Conservation (phyloP, 2,797 vertebrate genomes). For the Masticophis lateralis region DNA sequence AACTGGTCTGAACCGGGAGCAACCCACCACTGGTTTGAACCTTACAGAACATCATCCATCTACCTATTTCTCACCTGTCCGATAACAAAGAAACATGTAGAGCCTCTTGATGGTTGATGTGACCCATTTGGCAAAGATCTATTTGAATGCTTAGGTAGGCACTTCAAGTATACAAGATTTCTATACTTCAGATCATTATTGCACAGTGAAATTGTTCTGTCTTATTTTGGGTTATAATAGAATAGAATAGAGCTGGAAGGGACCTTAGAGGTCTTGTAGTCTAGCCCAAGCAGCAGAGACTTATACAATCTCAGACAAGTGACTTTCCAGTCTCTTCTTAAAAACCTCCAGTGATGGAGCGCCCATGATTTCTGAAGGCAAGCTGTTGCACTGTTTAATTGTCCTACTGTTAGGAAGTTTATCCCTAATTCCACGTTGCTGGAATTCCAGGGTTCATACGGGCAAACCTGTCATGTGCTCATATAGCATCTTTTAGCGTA, state of each 20-base stretch:
- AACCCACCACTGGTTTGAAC: background rate
- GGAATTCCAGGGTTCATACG: background rate
- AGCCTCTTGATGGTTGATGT: background rate
- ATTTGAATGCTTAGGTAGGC: background rate
- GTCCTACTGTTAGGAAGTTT: too few species aligned
- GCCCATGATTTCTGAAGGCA: too few species aligned
- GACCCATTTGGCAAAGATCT: background rate
- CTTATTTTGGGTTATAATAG: background rate
- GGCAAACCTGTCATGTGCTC: background rate
- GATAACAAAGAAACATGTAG: background rate
- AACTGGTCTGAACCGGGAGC: too few species aligned
- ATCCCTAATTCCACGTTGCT: too few species aligned
- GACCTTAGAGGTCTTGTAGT: too few species aligned
- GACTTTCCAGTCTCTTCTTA: too few species aligned
- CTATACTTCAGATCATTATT: background rate
- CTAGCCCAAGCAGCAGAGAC: too few species aligned
- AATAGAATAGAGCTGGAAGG: too few species aligned
- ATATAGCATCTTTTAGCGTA: background rate
- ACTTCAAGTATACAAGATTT: background rate
- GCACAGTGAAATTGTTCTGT: background rate
- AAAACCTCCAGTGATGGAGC: too few species aligned
- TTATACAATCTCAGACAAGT: too few species aligned
- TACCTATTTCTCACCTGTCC: background rate
- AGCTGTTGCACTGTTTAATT: too few species aligned
- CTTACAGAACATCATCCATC: background rate